Evolutionary conservation across 2,888 invertebrate species (phyloP).

Genomic region (Stegophylla sp.): DNA sequence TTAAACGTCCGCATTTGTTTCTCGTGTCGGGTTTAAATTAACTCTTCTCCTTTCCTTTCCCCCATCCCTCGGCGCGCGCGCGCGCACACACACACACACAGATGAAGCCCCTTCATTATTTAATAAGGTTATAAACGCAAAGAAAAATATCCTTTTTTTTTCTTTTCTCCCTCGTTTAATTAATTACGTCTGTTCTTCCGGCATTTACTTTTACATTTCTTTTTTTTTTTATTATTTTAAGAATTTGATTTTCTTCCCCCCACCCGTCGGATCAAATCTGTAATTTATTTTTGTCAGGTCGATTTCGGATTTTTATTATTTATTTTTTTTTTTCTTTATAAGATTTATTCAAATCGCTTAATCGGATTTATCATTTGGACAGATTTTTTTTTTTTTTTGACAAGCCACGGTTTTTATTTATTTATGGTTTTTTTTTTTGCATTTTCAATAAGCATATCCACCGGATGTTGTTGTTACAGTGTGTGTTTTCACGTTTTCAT

Average conservation of each 20-base stretch:
- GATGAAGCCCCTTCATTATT: constrained; percentile 57
- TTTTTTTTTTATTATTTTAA: constrained; percentile 37
- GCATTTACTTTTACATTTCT: constrained; percentile 44
- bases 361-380: constrained; percentile 52
- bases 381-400: constrained; percentile 51
- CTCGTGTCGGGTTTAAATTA: constrained; percentile 59
- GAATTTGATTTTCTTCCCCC: constrained; percentile 35
- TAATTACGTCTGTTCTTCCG: constrained; percentile 57
- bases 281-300: constrained; percentile 58
- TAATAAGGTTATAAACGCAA: constrained; percentile 59
- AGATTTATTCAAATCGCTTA: constrained; percentile 56
- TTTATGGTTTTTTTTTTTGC: constrained; percentile 17
- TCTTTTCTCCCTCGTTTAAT: constrained; percentile 48
- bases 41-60: constrained; percentile 38
- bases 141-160: constrained; percentile 56
- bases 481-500: neutral
- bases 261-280: constrained; percentile 37
- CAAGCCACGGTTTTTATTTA: neutral
- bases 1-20: constrained; percentile 59
- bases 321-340: too few species aligned
- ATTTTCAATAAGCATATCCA: constrained; percentile 10
- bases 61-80: too few species aligned
- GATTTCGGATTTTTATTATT: constrained; percentile 37
- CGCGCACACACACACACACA: too few species aligned
- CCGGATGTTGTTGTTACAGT: constrained; percentile 31